A percentile compares a stretch with the other conserved stretches of the same genome.
Evolutionary conservation across 2,113 vertebrate species (phyloP).

Genomic region (Odocoileus virginianus): DNA sequence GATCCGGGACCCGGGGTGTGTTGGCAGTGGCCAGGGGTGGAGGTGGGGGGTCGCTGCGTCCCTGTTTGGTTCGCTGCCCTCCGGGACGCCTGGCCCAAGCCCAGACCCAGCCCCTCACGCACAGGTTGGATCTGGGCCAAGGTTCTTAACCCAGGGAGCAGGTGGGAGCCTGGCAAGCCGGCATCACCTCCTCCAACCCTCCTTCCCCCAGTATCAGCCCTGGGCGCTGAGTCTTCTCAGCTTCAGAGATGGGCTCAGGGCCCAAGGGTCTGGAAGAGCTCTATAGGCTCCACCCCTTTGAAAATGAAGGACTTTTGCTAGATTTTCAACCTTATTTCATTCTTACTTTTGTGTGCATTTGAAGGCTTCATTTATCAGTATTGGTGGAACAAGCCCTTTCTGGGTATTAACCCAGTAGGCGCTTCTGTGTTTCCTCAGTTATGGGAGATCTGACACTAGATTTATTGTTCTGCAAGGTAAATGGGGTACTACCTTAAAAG

Average conservation of each 20-base stretch:
- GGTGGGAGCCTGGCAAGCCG: neutral
- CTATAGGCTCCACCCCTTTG: neutral
- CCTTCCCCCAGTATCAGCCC: neutral
- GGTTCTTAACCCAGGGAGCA: neutral
- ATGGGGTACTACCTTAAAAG: neutral
- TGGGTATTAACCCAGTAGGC: neutral
- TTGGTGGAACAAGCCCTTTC: neutral
- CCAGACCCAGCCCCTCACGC: neutral
- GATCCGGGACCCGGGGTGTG: neutral
- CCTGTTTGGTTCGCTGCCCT: neutral
- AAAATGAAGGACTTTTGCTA: neutral
- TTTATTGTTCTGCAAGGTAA: neutral
- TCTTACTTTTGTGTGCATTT: neutral
- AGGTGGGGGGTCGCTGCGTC: neutral
- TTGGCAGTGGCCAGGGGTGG: neutral
- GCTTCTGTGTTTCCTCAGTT: neutral
- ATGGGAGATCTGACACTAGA: neutral
- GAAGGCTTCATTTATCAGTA: neutral
- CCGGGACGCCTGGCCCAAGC: neutral
- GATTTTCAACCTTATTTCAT: neutral
- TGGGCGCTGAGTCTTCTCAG: neutral
- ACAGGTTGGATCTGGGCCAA: neutral
- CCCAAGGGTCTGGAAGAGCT: neutral
- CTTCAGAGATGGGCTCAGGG: neutral
- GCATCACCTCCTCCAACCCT: neutral